These are phyloP conservation scores for Adelosebastes latens DNA, from an alignment of 2,797 vertebrate species.

Conservation along the genomic window DNA sequence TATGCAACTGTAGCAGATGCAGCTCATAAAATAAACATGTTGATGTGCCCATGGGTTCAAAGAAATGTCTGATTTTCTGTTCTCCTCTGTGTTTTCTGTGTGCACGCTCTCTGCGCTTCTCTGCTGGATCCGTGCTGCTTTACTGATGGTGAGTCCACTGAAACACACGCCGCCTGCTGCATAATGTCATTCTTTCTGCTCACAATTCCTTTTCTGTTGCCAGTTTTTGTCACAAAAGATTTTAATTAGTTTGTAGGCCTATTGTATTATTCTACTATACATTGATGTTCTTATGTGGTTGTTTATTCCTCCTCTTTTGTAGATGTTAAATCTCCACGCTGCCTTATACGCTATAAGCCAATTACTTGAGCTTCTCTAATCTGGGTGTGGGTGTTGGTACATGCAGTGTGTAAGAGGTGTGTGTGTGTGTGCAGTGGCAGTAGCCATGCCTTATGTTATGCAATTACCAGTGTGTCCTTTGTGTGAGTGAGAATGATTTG, in stretches of 20 bases:
- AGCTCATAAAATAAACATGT: slow-evolving; percentile 25
- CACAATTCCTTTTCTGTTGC: neutral
- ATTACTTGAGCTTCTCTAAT: slow-evolving; percentile 76
- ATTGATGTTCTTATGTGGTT: neutral
- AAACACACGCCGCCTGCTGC: slow-evolving; percentile 8
- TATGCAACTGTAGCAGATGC: neutral
- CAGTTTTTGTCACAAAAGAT: neutral
- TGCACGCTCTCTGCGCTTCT: slow-evolving; percentile 8
- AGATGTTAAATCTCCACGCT: slow-evolving; percentile 63
- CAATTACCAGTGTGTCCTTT: slow-evolving; percentile 11
- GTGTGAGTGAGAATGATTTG: neutral
- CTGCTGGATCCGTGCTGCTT: slow-evolving; percentile 46
- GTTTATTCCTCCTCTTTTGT: slow-evolving; percentile 38
- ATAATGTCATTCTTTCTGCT: neutral
- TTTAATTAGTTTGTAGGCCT: neutral
- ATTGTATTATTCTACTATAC: neutral
- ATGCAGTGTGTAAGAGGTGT: slow-evolving; percentile 22
- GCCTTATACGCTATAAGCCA: slow-evolving; percentile 66
- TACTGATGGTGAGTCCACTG: slow-evolving; percentile 68
- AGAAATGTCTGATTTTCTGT: slow-evolving; percentile 22
- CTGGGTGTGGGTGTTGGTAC: slow-evolving; percentile 45
- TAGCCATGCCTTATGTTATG: slow-evolving; percentile 13
- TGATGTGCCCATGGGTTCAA: neutral
- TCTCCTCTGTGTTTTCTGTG: slow-evolving; percentile 39
- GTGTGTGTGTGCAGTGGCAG: slow-evolving; percentile 6